phyloP scores from a whole-genome alignment of 2,113 vertebrate species.

The Solenodon paradoxus region DNA sequence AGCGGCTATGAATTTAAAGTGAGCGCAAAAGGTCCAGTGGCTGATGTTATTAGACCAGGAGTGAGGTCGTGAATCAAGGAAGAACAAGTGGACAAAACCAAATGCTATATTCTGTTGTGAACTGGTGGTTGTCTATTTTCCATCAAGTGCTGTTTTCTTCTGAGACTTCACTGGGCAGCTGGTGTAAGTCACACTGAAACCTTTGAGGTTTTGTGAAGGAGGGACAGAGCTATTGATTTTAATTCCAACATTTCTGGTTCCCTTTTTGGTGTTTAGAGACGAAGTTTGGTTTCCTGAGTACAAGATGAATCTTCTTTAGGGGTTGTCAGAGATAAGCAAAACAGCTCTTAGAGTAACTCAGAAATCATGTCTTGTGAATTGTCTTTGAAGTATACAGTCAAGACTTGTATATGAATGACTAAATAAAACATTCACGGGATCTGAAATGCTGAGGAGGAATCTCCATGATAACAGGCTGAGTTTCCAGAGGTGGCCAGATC shows the following conservation, averaged over 20 bases:
- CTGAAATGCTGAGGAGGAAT: not conserved
- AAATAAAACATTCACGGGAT: not conserved
- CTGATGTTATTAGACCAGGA: not conserved
- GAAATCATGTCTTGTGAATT: not conserved
- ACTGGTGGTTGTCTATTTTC: not conserved
- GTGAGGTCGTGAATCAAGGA: not conserved
- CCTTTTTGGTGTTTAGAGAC: slow-evolving; percentile 37
- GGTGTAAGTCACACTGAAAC: slow-evolving; percentile 55
- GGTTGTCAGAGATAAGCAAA: not conserved
- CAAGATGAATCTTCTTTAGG: not conserved
- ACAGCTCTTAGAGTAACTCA: not conserved
- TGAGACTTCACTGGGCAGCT: not conserved
- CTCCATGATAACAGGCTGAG: not conserved
- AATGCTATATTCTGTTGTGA: not conserved
- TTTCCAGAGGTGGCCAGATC: not conserved
- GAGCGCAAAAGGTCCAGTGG: not conserved
- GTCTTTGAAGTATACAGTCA: not conserved
- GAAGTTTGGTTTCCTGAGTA: slow-evolving; percentile 37
- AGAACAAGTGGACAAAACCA: not conserved
- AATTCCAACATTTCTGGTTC: slow-evolving; percentile 42
- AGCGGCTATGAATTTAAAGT: not conserved
- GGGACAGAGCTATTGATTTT: not conserved
- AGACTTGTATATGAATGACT: not conserved
- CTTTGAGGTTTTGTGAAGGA: slow-evolving; percentile 28
- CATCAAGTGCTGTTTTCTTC: not conserved